Conservation (phyloP, 2,888 invertebrate genomes). For the Meteorus cinctellus region DNA sequence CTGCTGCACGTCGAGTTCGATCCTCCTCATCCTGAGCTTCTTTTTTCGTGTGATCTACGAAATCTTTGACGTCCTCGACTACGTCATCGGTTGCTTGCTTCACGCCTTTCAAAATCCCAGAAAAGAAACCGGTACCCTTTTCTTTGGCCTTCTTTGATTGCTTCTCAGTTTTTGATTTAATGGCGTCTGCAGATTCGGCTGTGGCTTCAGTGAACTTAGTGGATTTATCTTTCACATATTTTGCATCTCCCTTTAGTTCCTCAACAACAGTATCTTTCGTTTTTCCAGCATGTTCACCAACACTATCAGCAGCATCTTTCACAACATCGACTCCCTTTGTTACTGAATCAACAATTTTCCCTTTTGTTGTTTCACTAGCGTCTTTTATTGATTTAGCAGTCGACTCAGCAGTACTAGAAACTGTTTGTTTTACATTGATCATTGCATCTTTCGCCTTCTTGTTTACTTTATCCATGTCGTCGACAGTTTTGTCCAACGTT, state of each 20-base stretch:
- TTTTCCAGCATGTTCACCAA: constrained; percentile 29
- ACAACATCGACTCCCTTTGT: not conserved
- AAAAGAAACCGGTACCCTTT: constrained; percentile 52
- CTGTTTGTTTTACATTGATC: constrained; percentile 38
- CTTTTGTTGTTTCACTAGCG: constrained; percentile 13
- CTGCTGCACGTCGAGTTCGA: constrained; percentile 36
- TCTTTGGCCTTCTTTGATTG: constrained; percentile 50
- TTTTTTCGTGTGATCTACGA: constrained; percentile 53
- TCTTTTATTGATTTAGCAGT: constrained; percentile 36
- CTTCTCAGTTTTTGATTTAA: constrained; percentile 47
- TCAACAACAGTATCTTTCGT: constrained; percentile 44
- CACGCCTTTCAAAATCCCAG: constrained; percentile 53
- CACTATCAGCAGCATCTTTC: not conserved
- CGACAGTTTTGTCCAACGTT: constrained; percentile 25
- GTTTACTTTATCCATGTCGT: constrained; percentile 40
- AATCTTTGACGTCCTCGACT: constrained; percentile 52
- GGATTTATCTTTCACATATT: constrained; percentile 46
- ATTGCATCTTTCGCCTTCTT: constrained; percentile 52
- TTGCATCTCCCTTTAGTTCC: constrained; percentile 44
- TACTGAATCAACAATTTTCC: constrained; percentile 4
- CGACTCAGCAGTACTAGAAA: not conserved
- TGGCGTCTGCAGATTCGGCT: constrained; percentile 46
- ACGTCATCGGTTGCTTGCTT: constrained; percentile 53
- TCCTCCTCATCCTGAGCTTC: constrained; percentile 51
- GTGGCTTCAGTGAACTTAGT: constrained; percentile 48